Evolutionary conservation across 2,113 vertebrate species (phyloP).

Genomic region (Ammodytes dubius): DNA sequence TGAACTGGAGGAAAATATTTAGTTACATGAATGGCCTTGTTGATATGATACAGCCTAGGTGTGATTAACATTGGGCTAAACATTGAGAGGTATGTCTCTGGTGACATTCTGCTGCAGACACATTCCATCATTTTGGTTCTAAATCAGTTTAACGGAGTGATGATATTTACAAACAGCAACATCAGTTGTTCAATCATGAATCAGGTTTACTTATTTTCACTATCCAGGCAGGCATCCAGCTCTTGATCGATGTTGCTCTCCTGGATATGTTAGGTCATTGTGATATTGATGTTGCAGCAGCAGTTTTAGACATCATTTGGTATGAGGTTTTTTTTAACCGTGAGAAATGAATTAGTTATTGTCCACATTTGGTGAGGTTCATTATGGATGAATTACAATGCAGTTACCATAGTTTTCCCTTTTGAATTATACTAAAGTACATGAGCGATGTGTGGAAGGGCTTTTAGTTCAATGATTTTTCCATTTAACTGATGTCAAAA

Average conservation of each 20-base stretch:
- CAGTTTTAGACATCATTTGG: too few species aligned
- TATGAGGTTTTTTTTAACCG: too few species aligned
- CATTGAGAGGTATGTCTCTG: not conserved
- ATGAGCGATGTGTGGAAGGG: not conserved
- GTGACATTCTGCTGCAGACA: not conserved
- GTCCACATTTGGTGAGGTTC: too few species aligned
- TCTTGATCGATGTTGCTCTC: not conserved
- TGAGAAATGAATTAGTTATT: too few species aligned
- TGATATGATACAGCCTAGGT: not conserved
- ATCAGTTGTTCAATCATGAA: not conserved
- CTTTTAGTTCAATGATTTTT: not conserved
- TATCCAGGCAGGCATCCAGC: not conserved
- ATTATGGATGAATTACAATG: not conserved
- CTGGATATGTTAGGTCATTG: not conserved
- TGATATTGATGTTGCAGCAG: too few species aligned
- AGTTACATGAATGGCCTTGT: not conserved
- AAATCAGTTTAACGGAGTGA: not conserved
- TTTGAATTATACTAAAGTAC: not conserved
- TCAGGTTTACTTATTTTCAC: not conserved
- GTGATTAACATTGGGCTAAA: not conserved
- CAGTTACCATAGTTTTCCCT: not conserved
- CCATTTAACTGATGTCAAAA: not conserved
- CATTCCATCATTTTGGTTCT: not conserved
- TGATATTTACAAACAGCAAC: not conserved
- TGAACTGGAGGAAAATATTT: not conserved